Evolutionary conservation across 1,140 invertebrate genomes (phyloP).

Genomic region (Pogonomyrmex barbatus): DNA sequence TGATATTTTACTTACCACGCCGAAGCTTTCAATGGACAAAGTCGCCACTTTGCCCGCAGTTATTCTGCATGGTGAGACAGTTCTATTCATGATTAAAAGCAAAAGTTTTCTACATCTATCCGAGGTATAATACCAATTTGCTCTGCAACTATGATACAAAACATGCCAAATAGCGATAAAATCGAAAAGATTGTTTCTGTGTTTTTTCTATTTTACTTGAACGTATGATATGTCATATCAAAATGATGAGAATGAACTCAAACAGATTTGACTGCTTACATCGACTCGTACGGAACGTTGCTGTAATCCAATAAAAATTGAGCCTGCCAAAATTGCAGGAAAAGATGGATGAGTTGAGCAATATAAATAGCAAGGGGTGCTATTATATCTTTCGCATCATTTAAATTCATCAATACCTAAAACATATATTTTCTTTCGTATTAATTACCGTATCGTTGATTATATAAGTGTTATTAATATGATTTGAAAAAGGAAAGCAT

Average conservation of each 20-base stretch:
- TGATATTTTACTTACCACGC: background rate
- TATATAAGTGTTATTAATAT: background rate
- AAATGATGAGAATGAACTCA: background rate
- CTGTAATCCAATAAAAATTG: slow-evolving; percentile 55
- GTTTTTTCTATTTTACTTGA: background rate
- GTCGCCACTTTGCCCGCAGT: slow-evolving; percentile 38
- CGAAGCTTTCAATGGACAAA: slow-evolving; percentile 39
- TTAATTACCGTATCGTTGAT: background rate
- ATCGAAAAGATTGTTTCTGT: background rate
- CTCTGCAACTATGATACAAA: slow-evolving; percentile 24
- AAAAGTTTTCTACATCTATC: slow-evolving; percentile 37
- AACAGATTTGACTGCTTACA: slow-evolving; percentile 32
- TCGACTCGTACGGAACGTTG: slow-evolving; percentile 29
- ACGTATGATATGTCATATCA: background rate
- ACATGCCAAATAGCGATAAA: background rate
- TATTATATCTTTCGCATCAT: slow-evolving; percentile 40
- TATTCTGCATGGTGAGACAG: slow-evolving; percentile 30
- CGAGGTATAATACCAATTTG: slow-evolving; percentile 50
- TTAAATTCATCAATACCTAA: slow-evolving; percentile 54
- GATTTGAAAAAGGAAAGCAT: background rate
- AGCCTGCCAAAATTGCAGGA: slow-evolving; percentile 52
- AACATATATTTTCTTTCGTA: background rate
- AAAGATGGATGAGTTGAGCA: slow-evolving; percentile 52
- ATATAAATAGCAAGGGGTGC: slow-evolving; percentile 43
- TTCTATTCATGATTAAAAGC: slow-evolving; percentile 43